These are phyloP conservation scores for Bubo scandiacus DNA, from an alignment of 2,113 vertebrate genomes.

Conservation along the genomic window DNA sequence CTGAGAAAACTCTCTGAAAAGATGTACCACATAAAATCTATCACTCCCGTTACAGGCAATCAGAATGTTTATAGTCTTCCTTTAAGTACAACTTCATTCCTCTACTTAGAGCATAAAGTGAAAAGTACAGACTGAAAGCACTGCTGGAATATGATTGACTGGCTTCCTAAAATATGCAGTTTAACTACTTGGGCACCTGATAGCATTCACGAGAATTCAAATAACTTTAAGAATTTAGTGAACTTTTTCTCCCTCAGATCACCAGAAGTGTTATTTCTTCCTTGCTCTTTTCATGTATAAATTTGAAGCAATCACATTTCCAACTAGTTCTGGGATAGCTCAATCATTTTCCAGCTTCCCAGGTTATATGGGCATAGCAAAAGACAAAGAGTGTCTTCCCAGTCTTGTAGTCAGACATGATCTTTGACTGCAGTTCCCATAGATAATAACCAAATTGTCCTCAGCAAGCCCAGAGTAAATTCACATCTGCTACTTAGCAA, in stretches of 20 bases:
- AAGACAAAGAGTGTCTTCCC: not conserved
- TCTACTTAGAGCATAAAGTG: slow-evolving; percentile 4
- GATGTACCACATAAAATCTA: not conserved
- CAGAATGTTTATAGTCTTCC: slow-evolving; percentile 34
- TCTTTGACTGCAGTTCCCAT: not conserved
- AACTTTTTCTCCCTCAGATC: not conserved
- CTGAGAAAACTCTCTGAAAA: not conserved
- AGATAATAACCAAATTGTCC: not conserved
- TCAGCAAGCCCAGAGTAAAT: not conserved
- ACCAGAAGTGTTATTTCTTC: not conserved
- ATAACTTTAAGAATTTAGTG: not conserved
- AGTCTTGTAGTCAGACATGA: not conserved
- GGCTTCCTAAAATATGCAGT: not conserved
- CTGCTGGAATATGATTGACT: not conserved
- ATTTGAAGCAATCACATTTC: not conserved
- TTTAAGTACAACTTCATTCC: slow-evolving; percentile 31
- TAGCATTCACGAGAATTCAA: slow-evolving; percentile 8
- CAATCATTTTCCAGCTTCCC: not conserved
- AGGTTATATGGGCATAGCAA: not conserved
- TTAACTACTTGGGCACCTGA: not conserved
- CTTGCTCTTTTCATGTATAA: not conserved
- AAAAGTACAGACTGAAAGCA: slow-evolving; percentile 34
- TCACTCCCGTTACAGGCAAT: not conserved
- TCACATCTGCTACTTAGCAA: not conserved
- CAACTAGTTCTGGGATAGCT: not conserved